Evolutionary conservation across 2,113 vertebrate genomes (phyloP).

Genomic region (Lamprologus tigripictilis): DNA sequence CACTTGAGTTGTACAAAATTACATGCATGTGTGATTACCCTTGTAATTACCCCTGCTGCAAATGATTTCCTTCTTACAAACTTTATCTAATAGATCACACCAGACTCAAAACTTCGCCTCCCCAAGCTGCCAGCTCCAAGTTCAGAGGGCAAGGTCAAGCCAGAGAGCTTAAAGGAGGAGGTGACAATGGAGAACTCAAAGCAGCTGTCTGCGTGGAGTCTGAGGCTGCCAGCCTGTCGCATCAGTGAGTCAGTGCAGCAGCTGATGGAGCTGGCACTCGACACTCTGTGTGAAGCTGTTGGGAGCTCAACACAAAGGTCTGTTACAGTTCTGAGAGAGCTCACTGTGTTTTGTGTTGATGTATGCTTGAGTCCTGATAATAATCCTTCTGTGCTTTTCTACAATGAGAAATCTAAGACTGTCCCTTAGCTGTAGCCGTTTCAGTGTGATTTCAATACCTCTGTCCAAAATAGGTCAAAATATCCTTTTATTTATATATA

Average conservation of each 20-base stretch:
- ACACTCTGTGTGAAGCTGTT: constrained; percentile 83
- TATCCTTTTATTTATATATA: not conserved
- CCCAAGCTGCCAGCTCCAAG: constrained; percentile 72
- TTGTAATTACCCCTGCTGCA: not conserved
- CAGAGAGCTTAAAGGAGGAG: constrained; percentile 1
- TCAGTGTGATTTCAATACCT: not conserved
- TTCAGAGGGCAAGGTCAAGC: constrained; percentile 38
- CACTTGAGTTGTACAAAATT: not conserved
- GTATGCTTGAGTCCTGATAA: not conserved
- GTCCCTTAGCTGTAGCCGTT: not conserved
- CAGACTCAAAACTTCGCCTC: constrained; percentile 71
- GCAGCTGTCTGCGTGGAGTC: constrained; percentile 72
- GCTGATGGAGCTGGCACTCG: constrained; percentile 85
- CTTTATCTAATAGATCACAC: constrained; percentile 72
- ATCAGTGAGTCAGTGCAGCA: constrained; percentile 89
- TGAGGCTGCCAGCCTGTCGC: constrained; percentile 82
- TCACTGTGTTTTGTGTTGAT: not conserved
- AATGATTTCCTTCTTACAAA: not conserved
- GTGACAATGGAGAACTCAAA: constrained; percentile 65
- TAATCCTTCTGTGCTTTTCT: not conserved
- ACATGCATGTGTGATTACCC: not conserved
- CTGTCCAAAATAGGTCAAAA: not conserved
- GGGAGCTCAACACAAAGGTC: constrained; percentile 86
- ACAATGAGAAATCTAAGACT: not conserved
- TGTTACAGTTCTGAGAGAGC: not conserved